phyloP scores from a whole-genome alignment of 2,888 invertebrate genomes.

The Caradrina kadenii region DNA sequence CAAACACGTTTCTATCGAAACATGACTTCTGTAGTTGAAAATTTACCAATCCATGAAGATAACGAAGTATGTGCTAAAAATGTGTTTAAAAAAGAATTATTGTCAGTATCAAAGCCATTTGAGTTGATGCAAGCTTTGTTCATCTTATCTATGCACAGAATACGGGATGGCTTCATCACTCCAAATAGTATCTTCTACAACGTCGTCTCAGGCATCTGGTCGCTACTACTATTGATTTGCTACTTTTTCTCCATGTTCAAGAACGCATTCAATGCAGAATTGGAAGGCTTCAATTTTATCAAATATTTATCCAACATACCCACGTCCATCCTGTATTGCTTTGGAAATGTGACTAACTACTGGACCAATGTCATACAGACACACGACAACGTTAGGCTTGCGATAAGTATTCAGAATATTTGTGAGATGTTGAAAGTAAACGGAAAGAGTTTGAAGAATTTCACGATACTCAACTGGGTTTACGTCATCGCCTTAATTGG shows the following conservation, averaged over 20 bases:
- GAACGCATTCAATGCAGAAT: neutral
- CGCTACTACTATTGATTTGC: too few relatives aligned
- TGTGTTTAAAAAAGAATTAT: neutral
- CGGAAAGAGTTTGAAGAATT: neutral
- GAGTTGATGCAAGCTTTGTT: neutral
- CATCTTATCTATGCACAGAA: neutral
- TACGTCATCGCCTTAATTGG: neutral
- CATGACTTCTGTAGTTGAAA: neutral
- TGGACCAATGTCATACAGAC: neutral
- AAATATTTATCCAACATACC: neutral
- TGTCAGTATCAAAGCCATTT: neutral
- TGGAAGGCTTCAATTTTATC: neutral
- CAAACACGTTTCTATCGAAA: neutral
- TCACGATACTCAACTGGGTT: neutral
- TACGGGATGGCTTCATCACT: neutral
- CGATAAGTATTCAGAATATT: slow-evolving; percentile 9
- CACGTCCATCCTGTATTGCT: neutral
- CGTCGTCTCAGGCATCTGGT: neutral
- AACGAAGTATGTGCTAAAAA: neutral
- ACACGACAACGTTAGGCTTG: neutral
- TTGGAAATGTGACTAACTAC: neutral
- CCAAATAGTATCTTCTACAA: slow-evolving; percentile 1
- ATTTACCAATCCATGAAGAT: neutral
- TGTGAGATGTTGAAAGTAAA: slow-evolving; percentile 1
- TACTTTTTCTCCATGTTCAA: neutral